A percentile compares a stretch with the other conserved stretches of the same genome.
Conservation (phyloP, 2,888 invertebrate species). For the Crepidodera aurea region DNA sequence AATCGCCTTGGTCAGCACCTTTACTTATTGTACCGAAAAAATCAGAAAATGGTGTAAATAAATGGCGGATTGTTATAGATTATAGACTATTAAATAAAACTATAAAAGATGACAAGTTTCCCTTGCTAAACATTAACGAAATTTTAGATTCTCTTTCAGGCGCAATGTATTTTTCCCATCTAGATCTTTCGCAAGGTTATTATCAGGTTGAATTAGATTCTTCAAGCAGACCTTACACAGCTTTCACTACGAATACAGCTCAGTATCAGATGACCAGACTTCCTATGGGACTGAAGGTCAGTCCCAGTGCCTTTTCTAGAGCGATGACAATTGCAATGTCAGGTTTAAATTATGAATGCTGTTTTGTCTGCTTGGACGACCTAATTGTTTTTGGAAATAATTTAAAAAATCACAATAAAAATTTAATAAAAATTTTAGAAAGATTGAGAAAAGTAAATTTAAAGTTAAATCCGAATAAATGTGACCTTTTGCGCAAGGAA, state of each 20-base stretch:
- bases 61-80: no score
- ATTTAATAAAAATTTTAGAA: slow-evolving; percentile 7
- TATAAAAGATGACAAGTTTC: no score
- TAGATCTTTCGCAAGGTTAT: no score
- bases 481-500: background rate
- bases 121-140: no score
- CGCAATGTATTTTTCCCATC: no score
- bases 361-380: slow-evolving; percentile 32
- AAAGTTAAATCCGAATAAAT: no score
- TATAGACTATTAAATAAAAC: no score
- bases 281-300: slow-evolving; percentile 45
- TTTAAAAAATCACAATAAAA: slow-evolving; percentile 37
- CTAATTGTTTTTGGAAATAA: no score
- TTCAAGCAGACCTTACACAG: background rate
- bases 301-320: slow-evolving; percentile 42
- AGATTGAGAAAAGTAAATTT: background rate
- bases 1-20: no score
- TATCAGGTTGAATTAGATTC: background rate
- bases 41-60: no score
- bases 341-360: slow-evolving; percentile 31
- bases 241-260: slow-evolving; percentile 40
- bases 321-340: slow-evolving; percentile 42
- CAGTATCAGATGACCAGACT: slow-evolving; percentile 44
- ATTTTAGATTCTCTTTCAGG: no score
- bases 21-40: no score